These are phyloP conservation scores for Zaprionus ghesquierei DNA, from an alignment of 1,140 invertebrate species.

Conservation along the genomic window DNA sequence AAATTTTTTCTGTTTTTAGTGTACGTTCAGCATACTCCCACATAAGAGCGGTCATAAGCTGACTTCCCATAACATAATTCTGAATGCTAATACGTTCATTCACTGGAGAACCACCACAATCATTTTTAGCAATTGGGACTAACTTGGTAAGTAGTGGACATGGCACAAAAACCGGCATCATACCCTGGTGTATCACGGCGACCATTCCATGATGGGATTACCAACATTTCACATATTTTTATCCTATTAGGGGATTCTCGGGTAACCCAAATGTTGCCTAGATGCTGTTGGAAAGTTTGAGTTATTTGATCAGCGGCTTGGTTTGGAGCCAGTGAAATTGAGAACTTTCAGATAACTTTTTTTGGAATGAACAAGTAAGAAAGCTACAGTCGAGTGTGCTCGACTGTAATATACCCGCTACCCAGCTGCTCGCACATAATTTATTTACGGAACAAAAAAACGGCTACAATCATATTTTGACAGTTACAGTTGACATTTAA, in stretches of 20 bases:
- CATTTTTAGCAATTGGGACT: conserved; percentile 85
- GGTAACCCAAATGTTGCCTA: conserved; percentile 87
- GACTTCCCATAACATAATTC: conserved; percentile 38
- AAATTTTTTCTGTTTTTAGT: not conserved
- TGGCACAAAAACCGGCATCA: conserved; percentile 91
- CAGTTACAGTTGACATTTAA: no score
- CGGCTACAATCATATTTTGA: no score
- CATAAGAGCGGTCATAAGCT: conserved; percentile 27
- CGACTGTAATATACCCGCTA: no score
- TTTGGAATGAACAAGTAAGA: conserved; percentile 96
- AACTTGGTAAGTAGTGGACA: conserved; percentile 92
- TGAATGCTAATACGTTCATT: conserved; percentile 28
- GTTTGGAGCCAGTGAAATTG: conserved; percentile 95
- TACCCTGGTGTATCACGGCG: conserved; percentile 95
- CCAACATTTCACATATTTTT: conserved; percentile 84
- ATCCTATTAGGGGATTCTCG: conserved; percentile 92
- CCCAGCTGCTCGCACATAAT: no score
- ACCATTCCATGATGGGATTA: conserved; percentile 92
- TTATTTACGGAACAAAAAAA: no score
- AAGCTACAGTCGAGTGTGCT: no score
- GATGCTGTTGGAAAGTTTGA: conserved; percentile 87
- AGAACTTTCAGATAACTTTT: conserved; percentile 97
- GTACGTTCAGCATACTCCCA: conserved; percentile 29
- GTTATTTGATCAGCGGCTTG: conserved; percentile 91
- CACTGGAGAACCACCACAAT: conserved; percentile 35